phyloP scores from a whole-genome alignment of 2,888 invertebrate species.

The Morpho deidamia region DNA sequence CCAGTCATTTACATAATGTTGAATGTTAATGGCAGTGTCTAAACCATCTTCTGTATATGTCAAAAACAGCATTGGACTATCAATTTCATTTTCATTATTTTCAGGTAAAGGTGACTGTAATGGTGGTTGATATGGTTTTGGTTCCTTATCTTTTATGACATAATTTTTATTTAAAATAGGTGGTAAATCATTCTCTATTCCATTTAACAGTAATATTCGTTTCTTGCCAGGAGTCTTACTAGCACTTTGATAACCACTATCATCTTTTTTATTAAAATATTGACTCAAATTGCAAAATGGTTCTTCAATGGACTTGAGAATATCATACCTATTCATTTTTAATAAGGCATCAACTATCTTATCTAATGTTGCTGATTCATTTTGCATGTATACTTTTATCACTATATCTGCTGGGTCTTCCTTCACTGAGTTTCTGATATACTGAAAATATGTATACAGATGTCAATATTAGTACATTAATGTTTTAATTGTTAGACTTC shows the following conservation, averaged over 20 bases:
- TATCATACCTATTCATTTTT: conserved; percentile 70
- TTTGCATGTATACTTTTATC: conserved; percentile 71
- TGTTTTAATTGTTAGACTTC: too few relatives aligned
- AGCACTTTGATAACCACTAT: conserved; percentile 65
- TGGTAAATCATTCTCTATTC: conserved; percentile 56
- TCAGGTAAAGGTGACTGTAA: conserved; percentile 32
- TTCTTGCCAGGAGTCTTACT: conserved; percentile 46
- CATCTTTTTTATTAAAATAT: conserved; percentile 58
- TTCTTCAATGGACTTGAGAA: conserved; percentile 68
- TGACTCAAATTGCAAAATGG: conserved; percentile 54
- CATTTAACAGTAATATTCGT: conserved; percentile 56
- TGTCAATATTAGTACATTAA: too few relatives aligned
- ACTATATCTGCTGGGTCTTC: conserved; percentile 76
- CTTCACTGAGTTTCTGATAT: conserved; percentile 72
- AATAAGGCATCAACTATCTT: conserved; percentile 69
- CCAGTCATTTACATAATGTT: conserved; percentile 67
- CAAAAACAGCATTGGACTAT: conserved; percentile 61
- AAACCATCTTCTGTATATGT: conserved; percentile 76
- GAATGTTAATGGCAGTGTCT: conserved; percentile 62
- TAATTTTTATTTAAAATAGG: conserved; percentile 56
- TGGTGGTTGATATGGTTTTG: conserved; percentile 42
- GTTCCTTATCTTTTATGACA: conserved; percentile 40
- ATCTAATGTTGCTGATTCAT: conserved; percentile 71
- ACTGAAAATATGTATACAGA: conserved; percentile 42
- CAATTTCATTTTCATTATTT: conserved; percentile 39